Conservation (phyloP, 1,140 invertebrate genomes). For the Drosophila sp. region DNA sequence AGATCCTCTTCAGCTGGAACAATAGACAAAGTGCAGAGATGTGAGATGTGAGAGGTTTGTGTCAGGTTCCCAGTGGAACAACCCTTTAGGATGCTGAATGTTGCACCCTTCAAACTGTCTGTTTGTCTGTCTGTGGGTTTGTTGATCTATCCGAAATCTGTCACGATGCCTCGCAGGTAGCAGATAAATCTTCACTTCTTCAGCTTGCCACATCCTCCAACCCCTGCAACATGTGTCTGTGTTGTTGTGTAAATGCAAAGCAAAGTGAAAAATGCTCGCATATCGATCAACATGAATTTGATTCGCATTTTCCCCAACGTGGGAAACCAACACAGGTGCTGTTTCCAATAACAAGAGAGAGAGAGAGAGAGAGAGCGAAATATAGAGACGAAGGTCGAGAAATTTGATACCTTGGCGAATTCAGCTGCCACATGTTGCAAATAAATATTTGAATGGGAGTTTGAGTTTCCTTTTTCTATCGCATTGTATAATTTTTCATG, state of each 20-base stretch:
- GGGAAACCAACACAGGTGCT: constrained; percentile 72
- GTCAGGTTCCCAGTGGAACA: constrained; percentile 38
- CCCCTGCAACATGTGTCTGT: background rate
- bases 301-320: constrained; percentile 70
- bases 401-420: constrained; percentile 36
- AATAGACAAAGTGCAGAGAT: too few relatives aligned
- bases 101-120: constrained; percentile 22
- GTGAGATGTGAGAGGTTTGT: constrained; percentile 7
- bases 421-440: constrained; percentile 62
- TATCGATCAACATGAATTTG: constrained; percentile 74
- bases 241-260: constrained; percentile 52
- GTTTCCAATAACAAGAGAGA: constrained; percentile 45
- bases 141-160: constrained; percentile 51
- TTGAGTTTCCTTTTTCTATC: constrained; percentile 3
- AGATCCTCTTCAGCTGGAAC: constrained; percentile 8
- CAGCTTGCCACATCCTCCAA: constrained; percentile 16
- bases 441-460: constrained; percentile 69
- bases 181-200: background rate
- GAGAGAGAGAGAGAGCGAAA: background rate
- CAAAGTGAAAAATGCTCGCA: constrained; percentile 39
- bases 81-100: constrained; percentile 26
- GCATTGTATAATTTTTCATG: constrained; percentile 29
- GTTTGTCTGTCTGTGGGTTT: constrained; percentile 16
- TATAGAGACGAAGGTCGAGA: constrained; percentile 21
- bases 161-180: constrained; percentile 14